These are phyloP conservation scores for Dendroctonus valens DNA, from an alignment of 1,140 invertebrate genomes.

Conservation along the genomic window DNA sequence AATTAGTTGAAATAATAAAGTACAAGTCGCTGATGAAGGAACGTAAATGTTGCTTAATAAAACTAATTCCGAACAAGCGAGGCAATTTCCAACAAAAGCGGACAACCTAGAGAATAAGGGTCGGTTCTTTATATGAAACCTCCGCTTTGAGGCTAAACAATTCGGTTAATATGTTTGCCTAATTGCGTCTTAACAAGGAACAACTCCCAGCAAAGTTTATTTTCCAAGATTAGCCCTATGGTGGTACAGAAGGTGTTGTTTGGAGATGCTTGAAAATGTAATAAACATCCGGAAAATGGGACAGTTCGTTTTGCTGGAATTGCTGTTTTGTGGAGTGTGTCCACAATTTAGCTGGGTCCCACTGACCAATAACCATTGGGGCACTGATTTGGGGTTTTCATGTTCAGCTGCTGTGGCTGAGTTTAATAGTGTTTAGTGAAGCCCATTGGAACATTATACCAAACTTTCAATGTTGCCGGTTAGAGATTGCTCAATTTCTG, in stretches of 20 bases:
- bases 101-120: slow-evolving; percentile 6
- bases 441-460: not conserved
- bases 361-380: too few species aligned
- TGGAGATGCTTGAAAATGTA: slow-evolving; percentile 4
- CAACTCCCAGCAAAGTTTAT: slow-evolving; percentile 6
- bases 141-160: slow-evolving; percentile 10
- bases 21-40: too few species aligned
- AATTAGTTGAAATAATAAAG: too few species aligned
- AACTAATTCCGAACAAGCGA: slow-evolving; percentile 9
- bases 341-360: too few species aligned
- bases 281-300: slow-evolving; percentile 7
- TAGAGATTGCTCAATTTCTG: too few species aligned
- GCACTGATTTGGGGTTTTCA: too few species aligned
- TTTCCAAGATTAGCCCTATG: slow-evolving; percentile 4
- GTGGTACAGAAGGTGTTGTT: slow-evolving; percentile 16
- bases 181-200: slow-evolving; percentile 16
- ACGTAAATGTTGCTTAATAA: not conserved
- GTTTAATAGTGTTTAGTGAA: not conserved
- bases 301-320: not conserved
- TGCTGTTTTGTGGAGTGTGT: not conserved
- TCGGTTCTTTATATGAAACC: slow-evolving; percentile 22
- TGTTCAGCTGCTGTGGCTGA: too few species aligned
- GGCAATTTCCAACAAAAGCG: slow-evolving; percentile 6
- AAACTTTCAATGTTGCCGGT: too few species aligned
- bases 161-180: slow-evolving; percentile 18